A percentile compares a stretch with the other conserved stretches of the same genome.
These are phyloP conservation scores for Teinopalpus imperialis DNA, from an alignment of 2,888 invertebrate species.

Conservation along the genomic window DNA sequence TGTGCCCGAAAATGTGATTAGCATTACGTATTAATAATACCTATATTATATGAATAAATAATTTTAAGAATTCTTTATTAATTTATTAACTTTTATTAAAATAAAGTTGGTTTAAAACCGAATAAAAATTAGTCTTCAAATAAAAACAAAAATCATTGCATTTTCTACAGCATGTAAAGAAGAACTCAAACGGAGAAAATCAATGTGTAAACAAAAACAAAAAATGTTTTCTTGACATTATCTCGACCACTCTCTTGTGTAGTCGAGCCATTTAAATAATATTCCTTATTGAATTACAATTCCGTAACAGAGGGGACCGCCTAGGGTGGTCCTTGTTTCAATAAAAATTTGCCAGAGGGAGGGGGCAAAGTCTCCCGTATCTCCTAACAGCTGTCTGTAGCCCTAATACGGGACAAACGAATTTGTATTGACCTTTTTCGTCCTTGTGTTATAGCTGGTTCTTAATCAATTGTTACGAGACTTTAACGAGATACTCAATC, in stretches of 20 bases:
- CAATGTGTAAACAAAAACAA: too few relatives aligned
- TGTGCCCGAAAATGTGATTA: too few relatives aligned
- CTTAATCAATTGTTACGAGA: conserved; percentile 7
- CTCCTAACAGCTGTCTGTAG: conserved; percentile 15
- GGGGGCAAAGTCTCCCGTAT: conserved; percentile 13
- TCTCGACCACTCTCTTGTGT: background rate
- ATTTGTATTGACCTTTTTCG: conserved; percentile 30
- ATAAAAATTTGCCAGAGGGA: conserved; percentile 16
- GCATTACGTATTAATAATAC: too few relatives aligned
- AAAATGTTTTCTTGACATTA: too few relatives aligned
- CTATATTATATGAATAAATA: too few relatives aligned
- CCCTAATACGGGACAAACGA: conserved; percentile 22
- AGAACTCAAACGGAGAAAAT: too few relatives aligned
- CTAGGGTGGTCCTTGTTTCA: conserved; percentile 10
- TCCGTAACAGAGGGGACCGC: conserved; percentile 3
- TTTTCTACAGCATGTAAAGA: too few relatives aligned
- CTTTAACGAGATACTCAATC: conserved; percentile 4
- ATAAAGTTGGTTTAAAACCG: too few relatives aligned
- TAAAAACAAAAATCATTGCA: too few relatives aligned
- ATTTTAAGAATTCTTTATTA: too few relatives aligned
- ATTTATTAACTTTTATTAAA: too few relatives aligned
- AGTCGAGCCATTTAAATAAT: conserved; percentile 16
- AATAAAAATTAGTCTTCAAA: too few relatives aligned
- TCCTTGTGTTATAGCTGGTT: conserved; percentile 27
- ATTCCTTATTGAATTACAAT: conserved; percentile 21